Percentiles rank a stretch among this genome's conserved stretches.
phyloP scores from a whole-genome alignment of 2,888 invertebrate species.

The Dryadula phaetusa region DNA sequence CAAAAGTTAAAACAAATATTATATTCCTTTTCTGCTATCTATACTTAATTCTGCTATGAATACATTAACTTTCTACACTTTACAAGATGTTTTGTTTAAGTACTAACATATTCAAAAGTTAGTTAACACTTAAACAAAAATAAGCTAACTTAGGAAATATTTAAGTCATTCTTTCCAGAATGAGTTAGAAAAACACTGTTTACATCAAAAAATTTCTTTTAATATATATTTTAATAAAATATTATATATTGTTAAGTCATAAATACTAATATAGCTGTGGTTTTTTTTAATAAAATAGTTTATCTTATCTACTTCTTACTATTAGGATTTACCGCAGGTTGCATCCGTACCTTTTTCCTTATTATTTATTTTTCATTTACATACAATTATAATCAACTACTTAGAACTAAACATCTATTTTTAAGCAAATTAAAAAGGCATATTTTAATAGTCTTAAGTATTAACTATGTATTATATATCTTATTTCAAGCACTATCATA shows the following conservation, averaged over 20 bases:
- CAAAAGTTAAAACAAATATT: neutral
- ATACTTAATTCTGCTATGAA: conserved; percentile 20
- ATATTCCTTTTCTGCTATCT: conserved; percentile 4
- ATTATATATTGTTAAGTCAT: neutral
- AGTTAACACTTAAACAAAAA: conserved; percentile 14
- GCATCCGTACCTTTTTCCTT: too few species aligned
- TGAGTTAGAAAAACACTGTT: too few species aligned
- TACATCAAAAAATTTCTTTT: too few species aligned
- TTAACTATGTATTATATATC: conserved; percentile 24
- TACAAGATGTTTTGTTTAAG: conserved; percentile 31
- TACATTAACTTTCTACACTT: conserved; percentile 26
- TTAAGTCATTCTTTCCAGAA: too few species aligned
- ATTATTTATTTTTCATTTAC: too few species aligned
- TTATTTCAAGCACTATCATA: conserved; percentile 19
- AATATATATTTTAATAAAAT: neutral
- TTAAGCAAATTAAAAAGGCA: too few species aligned
- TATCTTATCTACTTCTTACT: neutral
- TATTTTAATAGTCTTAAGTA: too few species aligned
- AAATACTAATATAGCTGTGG: neutral
- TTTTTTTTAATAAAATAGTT: neutral
- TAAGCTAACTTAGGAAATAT: neutral
- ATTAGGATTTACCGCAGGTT: too few species aligned
- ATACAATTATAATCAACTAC: too few species aligned
- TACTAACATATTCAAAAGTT: conserved; percentile 19
- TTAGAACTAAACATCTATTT: too few species aligned